Base-by-base conservation (phyloP, 2,797 vertebrate genomes). In the Leptatherina wallacei region DNA sequence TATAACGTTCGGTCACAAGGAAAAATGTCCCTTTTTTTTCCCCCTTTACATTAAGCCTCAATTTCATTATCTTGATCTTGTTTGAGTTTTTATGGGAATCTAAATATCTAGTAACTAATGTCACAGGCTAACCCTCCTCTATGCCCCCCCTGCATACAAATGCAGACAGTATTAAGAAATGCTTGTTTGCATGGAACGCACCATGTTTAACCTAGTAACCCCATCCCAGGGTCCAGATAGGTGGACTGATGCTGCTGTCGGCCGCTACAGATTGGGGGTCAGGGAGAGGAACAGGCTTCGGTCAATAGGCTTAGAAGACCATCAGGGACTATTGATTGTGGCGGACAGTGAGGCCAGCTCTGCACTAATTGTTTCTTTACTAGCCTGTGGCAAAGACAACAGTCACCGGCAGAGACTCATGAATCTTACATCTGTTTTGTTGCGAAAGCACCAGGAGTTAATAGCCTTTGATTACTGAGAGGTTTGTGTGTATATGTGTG, bases 301-400 rank as follows among this genome's bases (percentile, higher is more conserved):
- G 92, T 94, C 94, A 94, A 94, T 93, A 94, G 91, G 91, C 90
- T 93, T 90, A 93, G 89, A 91, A 93, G 89, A 90, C 88, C 90
- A 93, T 94, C 92, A 91, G 92, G 89, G 90, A 92, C 89, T 93
- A 94, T 94, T 91, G 93, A 94, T 94, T 88, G 86, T 88, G 85
- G 88, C 68, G 81, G 92, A 93, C 88, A 91, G 91, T 89, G 89
- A 85, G 85, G 92, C 90, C 89, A 91, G 89, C 88, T 81, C 89
- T 91, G 87, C 93, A 91, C 93, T 94, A 94, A 94, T 94, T 94
- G 94, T 94, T 94, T 94, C 92, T 94, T 93, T 93, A 92, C 91
- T 92, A 91, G 91, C 91, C 91, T 90, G 92, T 93, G 92, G 92
- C 93, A 92, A 94, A 94, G 89, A 93, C 91, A 93, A 94, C 92